Evolutionary conservation across 2,888 invertebrate genomes (phyloP).

Genomic region (Troides aeacus): DNA sequence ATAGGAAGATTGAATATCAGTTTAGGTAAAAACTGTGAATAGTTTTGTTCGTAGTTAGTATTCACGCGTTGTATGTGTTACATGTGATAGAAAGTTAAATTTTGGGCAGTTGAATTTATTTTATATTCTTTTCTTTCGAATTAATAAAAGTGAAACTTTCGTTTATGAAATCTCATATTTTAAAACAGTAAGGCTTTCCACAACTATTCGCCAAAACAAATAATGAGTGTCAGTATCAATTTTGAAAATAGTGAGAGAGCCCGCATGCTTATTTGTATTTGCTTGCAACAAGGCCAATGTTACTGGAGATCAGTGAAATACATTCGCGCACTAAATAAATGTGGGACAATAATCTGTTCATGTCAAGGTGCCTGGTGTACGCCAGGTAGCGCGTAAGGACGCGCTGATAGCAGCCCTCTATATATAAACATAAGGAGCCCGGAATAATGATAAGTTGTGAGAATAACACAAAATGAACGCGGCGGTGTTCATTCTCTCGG

Average conservation of each 20-base stretch:
- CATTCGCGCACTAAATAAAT: conserved; percentile 32
- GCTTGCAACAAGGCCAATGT: neutral
- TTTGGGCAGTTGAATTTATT: conserved; percentile 1
- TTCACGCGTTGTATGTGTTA: neutral
- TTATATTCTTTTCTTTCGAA: conserved; percentile 5
- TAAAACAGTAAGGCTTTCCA: neutral
- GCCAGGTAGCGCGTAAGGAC: conserved; percentile 42
- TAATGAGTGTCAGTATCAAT: neutral
- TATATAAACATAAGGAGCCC: conserved; percentile 57
- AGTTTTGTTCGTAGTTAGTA: neutral
- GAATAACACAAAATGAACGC: conserved; percentile 59
- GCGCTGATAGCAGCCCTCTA: conserved; percentile 59
- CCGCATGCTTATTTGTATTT: conserved; percentile 10
- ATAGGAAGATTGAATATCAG: neutral
- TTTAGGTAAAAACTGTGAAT: neutral
- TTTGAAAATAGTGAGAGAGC: neutral
- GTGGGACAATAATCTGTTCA: conserved; percentile 45
- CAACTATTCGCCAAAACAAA: too few species aligned
- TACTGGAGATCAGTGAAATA: conserved; percentile 2
- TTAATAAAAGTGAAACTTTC: neutral
- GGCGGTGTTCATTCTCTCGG: conserved; percentile 39
- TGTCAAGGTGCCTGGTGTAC: conserved; percentile 55
- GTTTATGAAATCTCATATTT: neutral
- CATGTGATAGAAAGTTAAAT: conserved; percentile 11
- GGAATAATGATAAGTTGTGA: conserved; percentile 48